phyloP scores from a whole-genome alignment of 2,113 vertebrate species.

The Erythrolamprus reginae region DNA sequence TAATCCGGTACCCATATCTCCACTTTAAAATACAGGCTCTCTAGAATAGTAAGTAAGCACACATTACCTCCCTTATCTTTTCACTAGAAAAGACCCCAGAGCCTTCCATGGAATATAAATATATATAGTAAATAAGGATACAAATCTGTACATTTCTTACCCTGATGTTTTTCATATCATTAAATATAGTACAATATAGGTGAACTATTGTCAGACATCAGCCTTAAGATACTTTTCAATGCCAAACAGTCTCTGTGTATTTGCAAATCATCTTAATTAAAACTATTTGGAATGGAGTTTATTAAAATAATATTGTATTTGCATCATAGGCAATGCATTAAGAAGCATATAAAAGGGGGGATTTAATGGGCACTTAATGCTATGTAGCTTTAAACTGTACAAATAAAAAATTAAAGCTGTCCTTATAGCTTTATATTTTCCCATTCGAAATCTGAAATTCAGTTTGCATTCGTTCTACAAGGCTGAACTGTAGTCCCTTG shows the following conservation, averaged over 20 bases:
- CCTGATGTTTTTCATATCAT: background rate
- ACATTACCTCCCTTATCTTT: background rate
- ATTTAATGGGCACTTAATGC: slow-evolving; percentile 48
- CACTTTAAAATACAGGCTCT: background rate
- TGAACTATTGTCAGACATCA: slow-evolving; percentile 3
- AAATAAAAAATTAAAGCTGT: slow-evolving; percentile 53
- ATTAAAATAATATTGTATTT: slow-evolving; percentile 56
- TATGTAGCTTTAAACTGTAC: slow-evolving; percentile 43
- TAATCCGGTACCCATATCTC: background rate
- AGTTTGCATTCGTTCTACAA: slow-evolving; percentile 37
- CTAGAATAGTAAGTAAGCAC: background rate
- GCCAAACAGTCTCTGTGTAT: slow-evolving; percentile 43
- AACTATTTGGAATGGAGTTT: slow-evolving; percentile 41
- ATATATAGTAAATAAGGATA: background rate
- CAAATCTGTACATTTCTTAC: background rate
- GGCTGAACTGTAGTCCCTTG: slow-evolving; percentile 8
- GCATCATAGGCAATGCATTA: slow-evolving; percentile 38
- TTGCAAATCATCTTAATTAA: slow-evolving; percentile 47
- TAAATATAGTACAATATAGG: background rate
- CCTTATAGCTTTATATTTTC: slow-evolving; percentile 34
- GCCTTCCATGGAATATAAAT: slow-evolving; percentile 2
- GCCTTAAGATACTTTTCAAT: slow-evolving; percentile 37
- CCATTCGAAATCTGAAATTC: slow-evolving; percentile 35
- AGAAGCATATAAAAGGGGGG: slow-evolving; percentile 40
- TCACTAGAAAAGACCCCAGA: background rate